Evolutionary conservation across 1,140 invertebrate genomes (phyloP).

Genomic region (Apis cerana): DNA sequence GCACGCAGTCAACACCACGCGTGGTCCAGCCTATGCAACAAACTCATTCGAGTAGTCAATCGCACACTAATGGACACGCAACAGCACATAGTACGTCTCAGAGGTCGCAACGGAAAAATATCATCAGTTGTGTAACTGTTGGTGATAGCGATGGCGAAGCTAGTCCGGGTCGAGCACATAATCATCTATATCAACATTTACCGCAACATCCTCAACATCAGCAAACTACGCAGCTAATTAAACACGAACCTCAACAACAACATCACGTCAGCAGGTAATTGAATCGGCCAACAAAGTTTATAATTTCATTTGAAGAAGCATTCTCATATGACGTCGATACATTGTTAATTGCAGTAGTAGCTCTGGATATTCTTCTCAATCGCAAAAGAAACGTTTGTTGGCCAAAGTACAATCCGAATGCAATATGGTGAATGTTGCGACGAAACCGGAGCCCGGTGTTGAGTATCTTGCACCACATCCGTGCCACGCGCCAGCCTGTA

Average conservation of each 20-base stretch:
- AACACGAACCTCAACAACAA: slow-evolving; percentile 82
- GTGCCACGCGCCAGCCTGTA: slow-evolving; percentile 80
- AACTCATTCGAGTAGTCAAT: slow-evolving; percentile 69
- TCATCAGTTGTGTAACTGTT: slow-evolving; percentile 91
- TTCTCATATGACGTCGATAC: neutral
- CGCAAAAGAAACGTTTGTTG: slow-evolving; percentile 93
- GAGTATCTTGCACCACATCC: slow-evolving; percentile 80
- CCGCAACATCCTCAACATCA: slow-evolving; percentile 76
- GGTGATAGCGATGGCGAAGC: slow-evolving; percentile 90
- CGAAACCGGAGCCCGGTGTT: slow-evolving; percentile 79
- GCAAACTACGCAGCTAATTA: slow-evolving; percentile 80
- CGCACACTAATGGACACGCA: slow-evolving; percentile 66
- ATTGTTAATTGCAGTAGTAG: slow-evolving; percentile 62
- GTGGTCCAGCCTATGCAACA: slow-evolving; percentile 72
- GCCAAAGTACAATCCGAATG: slow-evolving; percentile 94
- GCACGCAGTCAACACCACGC: slow-evolving; percentile 78
- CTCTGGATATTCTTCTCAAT: slow-evolving; percentile 84
- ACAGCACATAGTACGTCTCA: slow-evolving; percentile 67
- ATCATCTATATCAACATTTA: slow-evolving; percentile 76
- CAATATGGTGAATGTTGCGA: slow-evolving; percentile 81
- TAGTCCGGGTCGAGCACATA: slow-evolving; percentile 80
- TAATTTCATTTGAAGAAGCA: neutral
- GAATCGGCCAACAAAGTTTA: neutral
- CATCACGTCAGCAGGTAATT: slow-evolving; percentile 77
- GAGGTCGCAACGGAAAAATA: slow-evolving; percentile 84